Evolutionary conservation across 1,140 invertebrate genomes (phyloP), one percentile per base, ranked within the genome.

Genomic region (Scaptomyza montana): DNA sequence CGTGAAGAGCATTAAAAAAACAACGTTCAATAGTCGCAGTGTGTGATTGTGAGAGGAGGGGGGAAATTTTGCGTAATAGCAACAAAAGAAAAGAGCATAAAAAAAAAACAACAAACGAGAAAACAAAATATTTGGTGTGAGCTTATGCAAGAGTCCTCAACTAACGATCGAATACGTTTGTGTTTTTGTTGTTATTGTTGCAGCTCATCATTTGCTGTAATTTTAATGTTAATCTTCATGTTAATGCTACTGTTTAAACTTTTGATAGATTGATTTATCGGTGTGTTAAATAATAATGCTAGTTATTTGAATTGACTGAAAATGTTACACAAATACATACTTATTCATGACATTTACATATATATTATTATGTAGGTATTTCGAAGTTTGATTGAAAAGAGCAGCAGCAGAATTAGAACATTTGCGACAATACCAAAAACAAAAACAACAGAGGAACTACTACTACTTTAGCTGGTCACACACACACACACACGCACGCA

Each of bases 1-100:
- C 39, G 51, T 56, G 10, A n/a, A 55, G 7, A n/a, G 47, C 61
- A 65, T 65, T 69, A 69, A 62, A 33, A 33, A 69, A 53, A 2
- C 7, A 45, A 46, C 30, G 47, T 46, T 60, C 41, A 43, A 47
- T 30, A 47, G 49, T 30, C n/a, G 33, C 28, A 33, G 33, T 8
- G 25, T 30, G n/a, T 16, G 16, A 16, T 16, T 16, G 16, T 16
- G 1, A 16, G 25, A 16, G 39, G 8, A 36, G 33, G 8, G 8
- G 33, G 7, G 7, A 5, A 64, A 33, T 25, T 16, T 19, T 54
- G 53, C 50, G 19, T 54, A 54, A 62, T 21, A n/a, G 8, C 12
- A 65, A 47, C 21, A 21, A 21, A 49, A 13, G 10, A 16, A 19
- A 65, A 41, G 3, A 4, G 33, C 16, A 47, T 25, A 16, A n/a